Conservation (phyloP, 2,113 vertebrate genomes). For the Sciurus niger region DNA sequence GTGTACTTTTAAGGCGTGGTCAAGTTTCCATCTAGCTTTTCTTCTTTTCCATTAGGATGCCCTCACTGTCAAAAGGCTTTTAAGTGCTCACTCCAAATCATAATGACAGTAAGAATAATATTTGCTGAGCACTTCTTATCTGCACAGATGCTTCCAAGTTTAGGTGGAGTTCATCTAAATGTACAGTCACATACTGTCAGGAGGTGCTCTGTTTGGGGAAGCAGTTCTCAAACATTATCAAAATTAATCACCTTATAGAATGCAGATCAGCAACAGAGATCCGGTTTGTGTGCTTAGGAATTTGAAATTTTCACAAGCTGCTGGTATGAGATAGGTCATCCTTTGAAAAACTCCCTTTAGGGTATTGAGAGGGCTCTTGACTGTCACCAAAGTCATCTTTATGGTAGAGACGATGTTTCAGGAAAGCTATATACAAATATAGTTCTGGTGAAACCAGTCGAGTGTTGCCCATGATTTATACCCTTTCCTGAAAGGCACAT, state of each 20-base stretch:
- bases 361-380: neutral
- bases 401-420: neutral
- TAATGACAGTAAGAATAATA: neutral
- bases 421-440: neutral
- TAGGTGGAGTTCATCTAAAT: neutral
- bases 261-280: neutral
- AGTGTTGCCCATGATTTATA: neutral
- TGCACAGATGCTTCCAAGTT: neutral
- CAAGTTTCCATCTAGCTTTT: neutral
- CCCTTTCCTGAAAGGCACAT: neutral
- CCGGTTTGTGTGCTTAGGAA: neutral
- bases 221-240: neutral
- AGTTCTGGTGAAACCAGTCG: neutral
- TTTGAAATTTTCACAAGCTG: neutral
- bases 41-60: constrained; percentile 32
- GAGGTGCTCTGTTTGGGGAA: neutral
- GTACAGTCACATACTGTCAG: rapidly evolving
- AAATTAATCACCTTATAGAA: neutral
- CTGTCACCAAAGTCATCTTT: neutral
- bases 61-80: constrained; percentile 20
- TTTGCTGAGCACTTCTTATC: neutral
- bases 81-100: neutral
- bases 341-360: constrained; percentile 15
- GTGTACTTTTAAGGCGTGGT: neutral
- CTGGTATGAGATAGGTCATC: neutral